Evolutionary conservation across 1,140 invertebrate species (phyloP).

Genomic region (Cyphomyrmex costatus): DNA sequence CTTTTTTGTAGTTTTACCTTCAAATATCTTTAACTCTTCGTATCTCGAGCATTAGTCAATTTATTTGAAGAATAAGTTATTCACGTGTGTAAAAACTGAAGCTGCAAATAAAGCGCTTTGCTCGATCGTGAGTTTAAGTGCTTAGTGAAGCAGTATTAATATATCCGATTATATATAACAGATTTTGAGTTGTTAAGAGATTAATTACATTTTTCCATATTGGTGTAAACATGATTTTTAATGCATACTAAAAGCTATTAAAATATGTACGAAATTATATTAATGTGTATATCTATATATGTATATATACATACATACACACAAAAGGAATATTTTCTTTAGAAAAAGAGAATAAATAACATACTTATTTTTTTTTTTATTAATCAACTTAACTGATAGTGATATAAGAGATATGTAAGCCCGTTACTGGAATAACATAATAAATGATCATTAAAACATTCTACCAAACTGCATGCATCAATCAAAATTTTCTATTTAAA

Average conservation of each 20-base stretch:
- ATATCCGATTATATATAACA: neutral
- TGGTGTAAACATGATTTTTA: slow-evolving; percentile 18
- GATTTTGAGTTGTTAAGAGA: slow-evolving; percentile 29
- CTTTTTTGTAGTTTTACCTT: too few species aligned
- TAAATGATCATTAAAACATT: slow-evolving; percentile 26
- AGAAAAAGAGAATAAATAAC: slow-evolving; percentile 11
- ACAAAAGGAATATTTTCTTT: neutral
- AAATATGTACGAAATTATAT: slow-evolving; percentile 11
- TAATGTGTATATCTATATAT: neutral
- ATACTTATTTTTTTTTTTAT: slow-evolving; percentile 32
- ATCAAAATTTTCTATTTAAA: slow-evolving; percentile 49
- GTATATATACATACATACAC: neutral
- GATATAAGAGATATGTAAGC: neutral
- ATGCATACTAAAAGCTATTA: slow-evolving; percentile 22
- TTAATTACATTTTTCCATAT: slow-evolving; percentile 43
- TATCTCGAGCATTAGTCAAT: neutral
- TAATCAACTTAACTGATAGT: neutral
- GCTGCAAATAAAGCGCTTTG: neutral
- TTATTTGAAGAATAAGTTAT: slow-evolving; percentile 2
- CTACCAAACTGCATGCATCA: neutral
- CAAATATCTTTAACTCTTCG: neutral
- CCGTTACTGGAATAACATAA: neutral
- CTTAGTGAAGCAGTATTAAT: neutral
- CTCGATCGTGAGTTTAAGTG: neutral
- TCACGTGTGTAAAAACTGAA: slow-evolving; percentile 1